Percentiles rank a stretch among this genome's conserved stretches.
Evolutionary conservation across 2,888 invertebrate species (phyloP).

Genomic region (Trachelus tabidus): DNA sequence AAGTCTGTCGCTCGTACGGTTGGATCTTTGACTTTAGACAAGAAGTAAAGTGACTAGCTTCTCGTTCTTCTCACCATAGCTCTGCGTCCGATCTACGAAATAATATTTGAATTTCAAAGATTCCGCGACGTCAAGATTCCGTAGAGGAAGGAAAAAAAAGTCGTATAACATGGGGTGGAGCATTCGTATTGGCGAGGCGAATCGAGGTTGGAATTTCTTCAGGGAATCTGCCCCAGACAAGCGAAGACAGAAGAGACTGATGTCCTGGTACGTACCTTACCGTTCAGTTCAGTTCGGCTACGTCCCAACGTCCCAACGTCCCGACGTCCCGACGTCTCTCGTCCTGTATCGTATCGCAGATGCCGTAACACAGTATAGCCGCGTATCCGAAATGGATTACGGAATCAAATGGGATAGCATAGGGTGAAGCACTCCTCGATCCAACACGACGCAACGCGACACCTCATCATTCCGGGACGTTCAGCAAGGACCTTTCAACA

Average conservation of each 20-base stretch:
- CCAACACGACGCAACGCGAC: conserved; percentile 32
- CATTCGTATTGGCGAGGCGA: conserved; percentile 46
- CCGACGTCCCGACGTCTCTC: conserved; percentile 11
- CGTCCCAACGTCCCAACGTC: conserved; percentile 10
- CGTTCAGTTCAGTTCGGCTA: conserved; percentile 21
- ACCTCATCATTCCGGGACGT: conserved; percentile 52
- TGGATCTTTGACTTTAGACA: not conserved
- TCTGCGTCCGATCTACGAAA: not conserved
- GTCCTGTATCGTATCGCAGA: conserved; percentile 13
- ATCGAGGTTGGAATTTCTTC: conserved; percentile 46
- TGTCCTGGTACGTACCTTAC: conserved; percentile 33
- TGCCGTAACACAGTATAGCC: conserved; percentile 21
- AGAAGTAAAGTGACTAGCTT: not conserved
- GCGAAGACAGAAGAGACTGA: conserved; percentile 46
- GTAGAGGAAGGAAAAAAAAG: conserved; percentile 11
- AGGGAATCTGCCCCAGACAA: conserved; percentile 42
- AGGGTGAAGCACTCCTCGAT: conserved; percentile 37
- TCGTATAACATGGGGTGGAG: conserved; percentile 25
- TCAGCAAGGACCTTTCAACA: conserved; percentile 22
- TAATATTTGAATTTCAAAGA: conserved; percentile 36
- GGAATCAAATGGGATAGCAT: conserved; percentile 53
- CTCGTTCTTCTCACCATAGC: not conserved
- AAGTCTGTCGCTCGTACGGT: not conserved
- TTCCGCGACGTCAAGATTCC: conserved; percentile 24
- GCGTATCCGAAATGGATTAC: conserved; percentile 56